These are phyloP conservation scores for Sphecodes monilicornis DNA, from an alignment of 2,888 invertebrate species.

Conservation along the genomic window DNA sequence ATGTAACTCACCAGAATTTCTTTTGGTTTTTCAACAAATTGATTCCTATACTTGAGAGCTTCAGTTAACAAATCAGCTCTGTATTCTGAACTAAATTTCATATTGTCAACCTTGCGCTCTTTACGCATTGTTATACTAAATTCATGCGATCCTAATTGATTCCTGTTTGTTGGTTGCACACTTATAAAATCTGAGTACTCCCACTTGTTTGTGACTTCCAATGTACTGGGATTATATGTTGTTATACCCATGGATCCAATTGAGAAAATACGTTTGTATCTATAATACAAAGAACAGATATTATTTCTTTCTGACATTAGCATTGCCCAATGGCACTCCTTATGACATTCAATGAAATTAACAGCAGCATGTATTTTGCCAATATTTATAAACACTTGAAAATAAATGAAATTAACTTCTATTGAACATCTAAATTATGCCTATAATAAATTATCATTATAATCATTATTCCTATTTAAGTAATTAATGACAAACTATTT, in stretches of 20 bases:
- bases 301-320: background rate
- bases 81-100: slow-evolving; percentile 98
- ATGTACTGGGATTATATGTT: slow-evolving; percentile 96
- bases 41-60: slow-evolving; percentile 92
- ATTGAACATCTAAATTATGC: background rate
- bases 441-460: background rate
- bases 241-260: slow-evolving; percentile 98
- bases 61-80: slow-evolving; percentile 96
- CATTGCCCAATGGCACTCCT: background rate
- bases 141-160: slow-evolving; percentile 86
- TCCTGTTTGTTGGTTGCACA: slow-evolving; percentile 87
- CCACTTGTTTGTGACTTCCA: slow-evolving; percentile 98
- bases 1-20: slow-evolving; percentile 89
- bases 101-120: slow-evolving; percentile 95
- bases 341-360: background rate
- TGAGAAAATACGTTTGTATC: slow-evolving; percentile 98
- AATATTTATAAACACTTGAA: background rate
- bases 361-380: background rate
- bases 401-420: background rate
- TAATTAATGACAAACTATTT: background rate
- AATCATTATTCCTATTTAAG: background rate
- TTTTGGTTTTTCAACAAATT: slow-evolving; percentile 93
- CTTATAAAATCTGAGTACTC: slow-evolving; percentile 92
- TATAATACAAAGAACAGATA: slow-evolving; percentile 77
- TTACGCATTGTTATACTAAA: slow-evolving; percentile 94